These are phyloP conservation scores for Stratiomys singularior DNA, from an alignment of 2,888 invertebrate species.

Conservation along the genomic window DNA sequence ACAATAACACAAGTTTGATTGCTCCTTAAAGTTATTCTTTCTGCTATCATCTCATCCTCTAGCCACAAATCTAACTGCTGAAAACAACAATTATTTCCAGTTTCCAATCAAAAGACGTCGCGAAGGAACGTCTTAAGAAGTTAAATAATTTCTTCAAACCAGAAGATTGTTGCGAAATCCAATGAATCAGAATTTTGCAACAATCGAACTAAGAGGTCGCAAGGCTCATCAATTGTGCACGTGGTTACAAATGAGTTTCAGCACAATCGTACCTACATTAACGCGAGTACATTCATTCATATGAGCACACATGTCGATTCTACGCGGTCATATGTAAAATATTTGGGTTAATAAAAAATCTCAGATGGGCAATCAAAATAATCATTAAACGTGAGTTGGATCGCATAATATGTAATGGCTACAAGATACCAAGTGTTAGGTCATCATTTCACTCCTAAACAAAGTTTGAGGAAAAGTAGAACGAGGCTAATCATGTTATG, in stretches of 20 bases:
- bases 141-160: too few species aligned
- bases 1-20: too few species aligned
- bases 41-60: not conserved
- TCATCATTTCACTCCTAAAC: not conserved
- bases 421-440: conserved; percentile 12
- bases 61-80: too few species aligned
- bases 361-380: not conserved
- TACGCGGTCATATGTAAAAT: not conserved
- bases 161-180: not conserved
- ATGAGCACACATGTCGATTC: not conserved
- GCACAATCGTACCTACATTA: not conserved
- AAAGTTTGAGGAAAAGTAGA: not conserved
- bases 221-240: conserved; percentile 39
- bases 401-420: conserved; percentile 18
- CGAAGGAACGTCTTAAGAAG: not conserved
- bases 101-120: conserved; percentile 13
- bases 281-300: not conserved
- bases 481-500: not conserved
- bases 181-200: conserved; percentile 11
- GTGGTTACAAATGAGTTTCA: not conserved
- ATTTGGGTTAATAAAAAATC: conserved; percentile 23
- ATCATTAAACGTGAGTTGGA: not conserved
- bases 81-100: not conserved
- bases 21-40: not conserved
- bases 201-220: conserved; percentile 41